Base-by-base conservation (phyloP, 2,888 invertebrate species). In the Serrognathus titanus region DNA sequence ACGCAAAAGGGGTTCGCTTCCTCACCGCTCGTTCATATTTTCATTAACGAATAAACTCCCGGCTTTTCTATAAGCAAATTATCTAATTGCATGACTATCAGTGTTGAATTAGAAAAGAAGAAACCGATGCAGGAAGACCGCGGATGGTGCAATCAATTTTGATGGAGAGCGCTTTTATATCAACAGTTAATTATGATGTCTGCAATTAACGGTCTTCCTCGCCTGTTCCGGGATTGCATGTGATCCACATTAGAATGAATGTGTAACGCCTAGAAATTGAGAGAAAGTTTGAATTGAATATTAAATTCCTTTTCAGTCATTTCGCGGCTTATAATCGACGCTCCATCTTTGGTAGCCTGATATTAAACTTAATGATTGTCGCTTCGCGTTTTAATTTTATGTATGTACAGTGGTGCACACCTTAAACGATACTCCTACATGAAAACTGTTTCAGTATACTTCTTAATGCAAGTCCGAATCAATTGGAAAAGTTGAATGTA, bases 1-100 rank as follows among this genome's bases (percentile, higher is more conserved):
- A 54, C 53, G 55, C 60, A 58, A 57, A 51, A 55, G 48, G 50
- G 55, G 49, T 3, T 16, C 16, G 16, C 16, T 16, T 16, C 16
- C 16, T 16, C 16, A 16, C 16, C 16, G 16, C 16, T 16, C 16
- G 6, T 31, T 7, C 24, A 31, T 7, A 7, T 31, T 31, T 31
- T 31, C 24, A 31, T 31, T 31, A 31, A 31, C 24, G 6, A 31
- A 31, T 31, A 31, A 31, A 31, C 5, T 31, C 24, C 6, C 24
- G 24, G 6, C 2, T 16, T 16, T 16, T 16, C 1, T 16, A 16
- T 16, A 16, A 16, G 3, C 16, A 16, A 16, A 16, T 16, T 16
- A 16, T 16, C 16, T 3, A 6, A 31, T 31, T 3, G 24, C 24
- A 7, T 31, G 24, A 31, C 24, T 31, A 6, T 31, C 24, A 6